Evolutionary conservation across 2,113 vertebrate genomes (phyloP), one percentile per base, ranked within the genome.

Genomic region (Grallaria varia): DNA sequence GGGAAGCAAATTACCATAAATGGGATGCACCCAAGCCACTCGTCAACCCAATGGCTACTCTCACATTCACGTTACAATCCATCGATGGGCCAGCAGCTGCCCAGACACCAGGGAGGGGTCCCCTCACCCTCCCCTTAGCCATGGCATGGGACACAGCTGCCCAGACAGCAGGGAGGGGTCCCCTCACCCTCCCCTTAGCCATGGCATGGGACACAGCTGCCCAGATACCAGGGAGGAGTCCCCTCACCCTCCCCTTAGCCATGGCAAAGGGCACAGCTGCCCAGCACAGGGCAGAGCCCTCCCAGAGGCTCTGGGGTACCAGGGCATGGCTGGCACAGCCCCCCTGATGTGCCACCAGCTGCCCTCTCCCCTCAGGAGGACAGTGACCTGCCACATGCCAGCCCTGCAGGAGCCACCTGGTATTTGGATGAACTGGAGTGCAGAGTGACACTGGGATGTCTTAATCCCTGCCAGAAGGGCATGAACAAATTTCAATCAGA

Each of bases 21-120:
- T 2, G 21, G 30, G 25, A 27, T 1, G 1, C 14, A 22, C 7
- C 1, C 1, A 77, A 66, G 40, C 44, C 23, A 37, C 44, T 14
- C 0, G 1, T 15, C 35, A 40, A 1, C 53, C 23, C 64, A 40
- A 31, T 7, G 71, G 64, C 40, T 23, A 49, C 47, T 49, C 47
- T 12, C 47, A 49, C 6, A 49, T 49, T 49, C 47, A 22, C 21
- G 10, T 20, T 47, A 10, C 19, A 47, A 47, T 21, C 45, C 47
- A 49, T 16, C 60, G 42, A 24, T 68, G 30, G 37, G 67, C 21
- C 50, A 52, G 23, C 86, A 59, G 37, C 42, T 44, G 14, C 42
- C 42, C 42, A 44, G 12, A 44, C 14, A 44, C 42, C 42, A 44
- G 42, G 42, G 16, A 44, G n/a, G n/a, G n/a, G n/a, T n/a, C n/a